Percentiles rank a stretch among this genome's conserved stretches.
phyloP scores from a whole-genome alignment of 1,140 invertebrate genomes.

The Aporrectodea caliginosa region DNA sequence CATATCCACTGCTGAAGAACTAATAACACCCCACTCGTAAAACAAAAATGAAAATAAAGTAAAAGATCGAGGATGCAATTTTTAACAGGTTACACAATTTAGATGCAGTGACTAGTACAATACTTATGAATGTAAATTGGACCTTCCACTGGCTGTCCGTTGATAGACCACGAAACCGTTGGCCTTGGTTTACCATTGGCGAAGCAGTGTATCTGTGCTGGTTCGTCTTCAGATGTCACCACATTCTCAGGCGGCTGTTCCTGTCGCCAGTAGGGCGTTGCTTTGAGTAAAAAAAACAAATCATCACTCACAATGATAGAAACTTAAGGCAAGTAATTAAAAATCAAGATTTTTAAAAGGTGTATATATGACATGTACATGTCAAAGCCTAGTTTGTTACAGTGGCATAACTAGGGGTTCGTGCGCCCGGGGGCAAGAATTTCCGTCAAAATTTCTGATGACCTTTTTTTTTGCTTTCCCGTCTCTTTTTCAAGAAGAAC shows the following conservation, averaged over 20 bases:
- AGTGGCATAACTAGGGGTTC: no score
- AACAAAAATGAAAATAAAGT: no score
- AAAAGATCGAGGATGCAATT: no score
- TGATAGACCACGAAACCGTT: conserved; percentile 92
- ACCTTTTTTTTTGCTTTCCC: no score
- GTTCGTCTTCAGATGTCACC: conserved; percentile 86
- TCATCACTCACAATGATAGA: conserved; percentile 38
- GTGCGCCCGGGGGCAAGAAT: no score
- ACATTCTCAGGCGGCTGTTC: conserved; percentile 82
- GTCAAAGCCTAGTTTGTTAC: not conserved
- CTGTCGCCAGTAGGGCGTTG: conserved; percentile 86
- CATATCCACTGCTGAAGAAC: no score
- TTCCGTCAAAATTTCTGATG: no score
- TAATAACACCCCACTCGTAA: no score
- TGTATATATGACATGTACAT: not conserved
- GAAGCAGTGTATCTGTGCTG: conserved; percentile 77
- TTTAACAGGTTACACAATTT: no score
- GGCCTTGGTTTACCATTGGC: conserved; percentile 84
- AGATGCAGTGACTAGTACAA: no score
- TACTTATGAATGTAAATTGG: no score
- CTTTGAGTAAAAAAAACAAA: conserved; percentile 51
- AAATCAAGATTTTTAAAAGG: not conserved
- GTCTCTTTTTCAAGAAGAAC: no score
- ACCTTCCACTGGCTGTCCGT: conserved; percentile 78
- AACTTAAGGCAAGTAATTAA: not conserved